Evolutionary conservation across 2,797 vertebrate species (phyloP).

Genomic region (Nasua narica): DNA sequence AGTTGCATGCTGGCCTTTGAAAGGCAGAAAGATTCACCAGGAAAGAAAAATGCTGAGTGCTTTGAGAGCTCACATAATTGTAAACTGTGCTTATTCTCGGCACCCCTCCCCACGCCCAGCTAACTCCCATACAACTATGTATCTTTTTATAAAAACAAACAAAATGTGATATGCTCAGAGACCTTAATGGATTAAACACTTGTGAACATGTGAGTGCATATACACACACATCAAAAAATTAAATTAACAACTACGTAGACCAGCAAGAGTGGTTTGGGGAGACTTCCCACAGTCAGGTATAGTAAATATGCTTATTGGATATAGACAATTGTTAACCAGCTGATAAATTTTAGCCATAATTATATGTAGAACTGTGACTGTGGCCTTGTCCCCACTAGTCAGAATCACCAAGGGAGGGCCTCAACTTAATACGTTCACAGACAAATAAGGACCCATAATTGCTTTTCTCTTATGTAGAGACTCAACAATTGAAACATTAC

Average conservation of each 20-base stretch:
- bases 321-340: not conserved
- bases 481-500: not conserved
- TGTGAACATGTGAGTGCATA: not conserved
- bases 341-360: not conserved
- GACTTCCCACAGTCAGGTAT: not conserved
- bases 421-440: not conserved
- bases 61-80: not conserved
- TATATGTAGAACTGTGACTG: not conserved
- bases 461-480: not conserved
- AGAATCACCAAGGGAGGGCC: not conserved
- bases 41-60: not conserved
- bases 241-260: not conserved
- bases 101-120: fast-evolving
- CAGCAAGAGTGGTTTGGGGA: not conserved
- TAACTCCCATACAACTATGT: not conserved
- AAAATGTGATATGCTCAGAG: not conserved
- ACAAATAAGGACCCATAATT: not conserved
- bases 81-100: not conserved
- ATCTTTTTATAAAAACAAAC: not conserved
- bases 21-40: not conserved
- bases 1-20: not conserved
- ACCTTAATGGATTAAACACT: not conserved
- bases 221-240: not conserved
- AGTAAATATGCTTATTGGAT: not conserved
- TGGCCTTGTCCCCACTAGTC: not conserved